Conservation (phyloP, 2,888 invertebrate genomes). For the Pyrrhopygopsis socrates region DNA sequence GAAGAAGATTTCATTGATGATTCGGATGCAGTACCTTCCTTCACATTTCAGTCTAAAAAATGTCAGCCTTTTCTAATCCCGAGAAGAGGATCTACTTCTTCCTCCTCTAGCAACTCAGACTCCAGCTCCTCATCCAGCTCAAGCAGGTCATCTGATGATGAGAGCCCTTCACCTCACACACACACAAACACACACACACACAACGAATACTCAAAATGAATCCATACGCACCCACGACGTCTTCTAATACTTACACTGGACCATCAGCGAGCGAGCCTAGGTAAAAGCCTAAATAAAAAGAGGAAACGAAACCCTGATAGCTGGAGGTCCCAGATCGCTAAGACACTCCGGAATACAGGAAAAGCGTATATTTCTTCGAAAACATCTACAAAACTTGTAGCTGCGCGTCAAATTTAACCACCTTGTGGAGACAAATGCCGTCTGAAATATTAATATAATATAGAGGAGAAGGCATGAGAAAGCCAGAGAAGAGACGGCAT, state of each 20-base stretch:
- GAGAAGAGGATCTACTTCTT: not conserved
- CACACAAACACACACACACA: no score
- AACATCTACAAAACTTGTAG: slow-evolving; percentile 5
- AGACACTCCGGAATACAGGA: slow-evolving; percentile 18
- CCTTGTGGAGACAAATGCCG: no score
- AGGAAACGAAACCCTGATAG: slow-evolving; percentile 9
- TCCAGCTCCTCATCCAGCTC: slow-evolving; percentile 13
- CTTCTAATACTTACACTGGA: not conserved
- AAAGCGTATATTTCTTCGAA: slow-evolving; percentile 22
- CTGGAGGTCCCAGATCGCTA: not conserved
- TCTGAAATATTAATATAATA: no score
- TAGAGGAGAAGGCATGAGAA: no score
- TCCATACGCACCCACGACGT: not conserved
- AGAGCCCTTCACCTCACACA: not conserved
- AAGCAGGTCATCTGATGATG: not conserved
- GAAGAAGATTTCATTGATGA: slow-evolving; percentile 8
- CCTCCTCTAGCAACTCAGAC: not conserved
- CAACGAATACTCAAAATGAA: no score
- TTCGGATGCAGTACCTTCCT: slow-evolving; percentile 6
- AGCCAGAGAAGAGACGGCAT: no score
- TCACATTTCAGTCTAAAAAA: no score
- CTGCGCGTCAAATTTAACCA: no score
- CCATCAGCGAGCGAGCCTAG: not conserved
- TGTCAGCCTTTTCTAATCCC: no score
- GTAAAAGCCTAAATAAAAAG: slow-evolving; percentile 14